phyloP scores from a whole-genome alignment of 2,888 invertebrate genomes.

The Rhagium mordax region DNA sequence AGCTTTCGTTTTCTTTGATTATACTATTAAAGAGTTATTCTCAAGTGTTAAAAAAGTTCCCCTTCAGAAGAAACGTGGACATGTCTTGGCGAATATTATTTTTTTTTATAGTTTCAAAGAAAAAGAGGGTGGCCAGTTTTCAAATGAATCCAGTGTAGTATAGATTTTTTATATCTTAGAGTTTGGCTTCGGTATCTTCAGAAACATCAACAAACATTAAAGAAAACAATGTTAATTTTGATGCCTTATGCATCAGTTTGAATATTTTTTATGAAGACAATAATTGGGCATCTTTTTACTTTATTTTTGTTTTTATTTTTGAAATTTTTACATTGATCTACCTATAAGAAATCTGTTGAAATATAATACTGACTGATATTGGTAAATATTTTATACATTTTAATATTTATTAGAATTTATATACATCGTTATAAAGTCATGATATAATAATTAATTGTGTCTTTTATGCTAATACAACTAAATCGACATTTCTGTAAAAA shows the following conservation, averaged over 20 bases:
- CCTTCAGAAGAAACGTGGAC: no score
- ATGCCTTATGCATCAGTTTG: not conserved
- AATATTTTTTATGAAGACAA: not conserved
- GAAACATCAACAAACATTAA: no score
- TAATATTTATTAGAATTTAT: slow-evolving; percentile 29
- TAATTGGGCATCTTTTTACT: slow-evolving; percentile 4
- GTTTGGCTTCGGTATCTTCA: no score
- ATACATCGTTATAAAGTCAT: slow-evolving; percentile 31
- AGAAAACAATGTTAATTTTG: not conserved
- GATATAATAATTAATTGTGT: slow-evolving; percentile 31
- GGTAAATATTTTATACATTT: slow-evolving; percentile 52
- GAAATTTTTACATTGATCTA: slow-evolving; percentile 50
- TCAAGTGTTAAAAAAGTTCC: no score
- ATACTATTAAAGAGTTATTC: no score
- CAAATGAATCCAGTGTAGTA: no score
- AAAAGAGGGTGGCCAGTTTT: no score
- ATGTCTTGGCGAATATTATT: no score
- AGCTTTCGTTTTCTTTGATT: no score
- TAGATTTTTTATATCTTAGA: no score
- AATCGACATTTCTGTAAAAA: slow-evolving; percentile 33
- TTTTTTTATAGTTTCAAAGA: no score
- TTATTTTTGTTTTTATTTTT: slow-evolving; percentile 47
- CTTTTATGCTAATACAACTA: slow-evolving; percentile 33
- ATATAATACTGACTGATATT: slow-evolving; percentile 56
- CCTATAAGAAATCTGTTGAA: slow-evolving; percentile 41